Conservation (phyloP, 2,113 vertebrate species). For the Carassius carassius region DNA sequence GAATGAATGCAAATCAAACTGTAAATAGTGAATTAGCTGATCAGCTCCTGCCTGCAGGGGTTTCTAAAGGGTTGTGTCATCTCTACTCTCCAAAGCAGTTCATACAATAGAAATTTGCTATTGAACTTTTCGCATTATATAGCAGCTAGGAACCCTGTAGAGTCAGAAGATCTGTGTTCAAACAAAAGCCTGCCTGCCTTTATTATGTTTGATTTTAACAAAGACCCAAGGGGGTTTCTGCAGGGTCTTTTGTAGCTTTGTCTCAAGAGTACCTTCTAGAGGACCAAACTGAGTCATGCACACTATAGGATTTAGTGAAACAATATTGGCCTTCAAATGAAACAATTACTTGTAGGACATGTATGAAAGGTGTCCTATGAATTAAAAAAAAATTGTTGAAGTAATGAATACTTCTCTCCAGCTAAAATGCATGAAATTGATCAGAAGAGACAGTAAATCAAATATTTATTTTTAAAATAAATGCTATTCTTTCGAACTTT, state of each 20-base stretch:
- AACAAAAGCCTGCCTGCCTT: constrained; percentile 40
- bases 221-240: constrained; percentile 46
- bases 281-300: neutral
- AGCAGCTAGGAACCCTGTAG: neutral
- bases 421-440: neutral
- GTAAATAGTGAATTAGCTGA: neutral
- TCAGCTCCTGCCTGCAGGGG: neutral
- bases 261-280: constrained; percentile 37
- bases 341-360: neutral
- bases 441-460: neutral
- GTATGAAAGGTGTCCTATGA: neutral
- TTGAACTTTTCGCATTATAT: neutral
- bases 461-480: neutral
- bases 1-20: constrained; percentile 14
- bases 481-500: neutral
- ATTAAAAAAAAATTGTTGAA: neutral
- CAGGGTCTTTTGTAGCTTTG: neutral
- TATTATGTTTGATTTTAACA: constrained; percentile 52
- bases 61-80: neutral
- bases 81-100: neutral
- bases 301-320: neutral
- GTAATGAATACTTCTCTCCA: neutral
- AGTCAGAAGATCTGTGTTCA: constrained; percentile 33
- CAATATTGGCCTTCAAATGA: neutral
- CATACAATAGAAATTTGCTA: neutral